Conservation (phyloP, 2,888 invertebrate genomes). For the Cheilosia vernalis region DNA sequence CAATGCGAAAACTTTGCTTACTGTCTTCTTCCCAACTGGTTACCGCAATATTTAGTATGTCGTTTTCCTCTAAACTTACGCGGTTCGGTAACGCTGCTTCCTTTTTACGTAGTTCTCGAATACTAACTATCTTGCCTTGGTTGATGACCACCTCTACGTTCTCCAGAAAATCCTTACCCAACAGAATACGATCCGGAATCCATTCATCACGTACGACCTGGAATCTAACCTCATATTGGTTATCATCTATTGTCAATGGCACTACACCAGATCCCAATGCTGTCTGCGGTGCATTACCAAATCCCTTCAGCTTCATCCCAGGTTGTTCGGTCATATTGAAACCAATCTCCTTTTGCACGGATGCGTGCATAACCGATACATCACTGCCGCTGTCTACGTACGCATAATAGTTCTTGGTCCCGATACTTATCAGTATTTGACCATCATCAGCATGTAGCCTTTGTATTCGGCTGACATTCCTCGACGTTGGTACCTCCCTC, state of each 20-base stretch:
- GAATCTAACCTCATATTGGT: conserved; percentile 11
- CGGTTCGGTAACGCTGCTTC: neutral
- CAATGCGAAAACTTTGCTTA: conserved; percentile 4
- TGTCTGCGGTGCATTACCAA: conserved; percentile 17
- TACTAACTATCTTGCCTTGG: conserved; percentile 20
- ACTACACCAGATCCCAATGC: conserved; percentile 22
- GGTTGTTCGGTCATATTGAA: neutral
- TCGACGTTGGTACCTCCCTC: too few species aligned
- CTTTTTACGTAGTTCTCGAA: neutral
- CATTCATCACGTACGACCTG: conserved; percentile 7
- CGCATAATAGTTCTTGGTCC: too few species aligned
- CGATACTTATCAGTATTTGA: too few species aligned
- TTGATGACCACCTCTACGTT: conserved; percentile 10
- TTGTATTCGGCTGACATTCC: too few species aligned
- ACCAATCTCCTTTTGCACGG: conserved; percentile 7
- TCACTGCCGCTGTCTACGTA: conserved; percentile 10
- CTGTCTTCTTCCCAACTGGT: neutral
- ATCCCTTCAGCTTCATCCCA: conserved; percentile 7
- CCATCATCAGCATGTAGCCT: too few species aligned
- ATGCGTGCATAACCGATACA: conserved; percentile 24
- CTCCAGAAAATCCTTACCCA: conserved; percentile 19
- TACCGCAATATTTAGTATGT: conserved; percentile 13
- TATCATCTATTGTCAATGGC: neutral
- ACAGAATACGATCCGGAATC: neutral
- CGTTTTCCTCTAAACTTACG: neutral